These are phyloP conservation scores for Cyrtodaria siliqua DNA, from an alignment of 2,888 invertebrate genomes.

Conservation along the genomic window DNA sequence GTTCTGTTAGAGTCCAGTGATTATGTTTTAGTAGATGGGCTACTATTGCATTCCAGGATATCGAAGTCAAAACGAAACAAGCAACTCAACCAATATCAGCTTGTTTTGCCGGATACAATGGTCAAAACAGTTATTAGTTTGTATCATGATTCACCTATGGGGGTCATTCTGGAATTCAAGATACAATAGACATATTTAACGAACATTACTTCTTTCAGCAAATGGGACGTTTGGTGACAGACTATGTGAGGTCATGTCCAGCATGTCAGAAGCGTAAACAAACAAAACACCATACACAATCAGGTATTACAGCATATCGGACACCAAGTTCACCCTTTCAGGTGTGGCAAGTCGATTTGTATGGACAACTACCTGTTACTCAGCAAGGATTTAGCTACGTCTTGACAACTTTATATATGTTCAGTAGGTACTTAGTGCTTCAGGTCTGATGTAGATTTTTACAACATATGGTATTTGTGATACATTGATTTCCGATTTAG, in stretches of 20 bases:
- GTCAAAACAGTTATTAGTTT: slow-evolving; percentile 27
- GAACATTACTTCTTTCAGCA: slow-evolving; percentile 27
- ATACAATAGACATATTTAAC: slow-evolving; percentile 32
- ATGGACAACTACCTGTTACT: slow-evolving; percentile 42
- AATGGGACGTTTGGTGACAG: slow-evolving; percentile 19
- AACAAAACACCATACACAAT: slow-evolving; percentile 32
- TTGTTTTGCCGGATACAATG: slow-evolving; percentile 36
- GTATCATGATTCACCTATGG: slow-evolving; percentile 40
- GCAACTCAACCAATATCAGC: slow-evolving; percentile 24
- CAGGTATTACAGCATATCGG: slow-evolving; percentile 20
- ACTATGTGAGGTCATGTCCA: slow-evolving; percentile 44
- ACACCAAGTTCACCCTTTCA: slow-evolving; percentile 34
- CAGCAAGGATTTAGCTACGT: slow-evolving; percentile 24
- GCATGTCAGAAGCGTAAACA: slow-evolving; percentile 21
- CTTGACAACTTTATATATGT: slow-evolving; percentile 30
- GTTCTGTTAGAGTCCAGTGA: slow-evolving; percentile 39
- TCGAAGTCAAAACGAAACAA: slow-evolving; percentile 36
- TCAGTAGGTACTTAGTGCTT: slow-evolving; percentile 40
- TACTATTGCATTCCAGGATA: slow-evolving; percentile 40
- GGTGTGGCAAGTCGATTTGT: slow-evolving; percentile 43
- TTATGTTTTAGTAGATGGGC: slow-evolving; percentile 32
- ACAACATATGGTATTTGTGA: slow-evolving; percentile 35
- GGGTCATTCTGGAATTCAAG: slow-evolving; percentile 43
- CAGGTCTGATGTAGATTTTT: slow-evolving; percentile 19
- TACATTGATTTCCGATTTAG: slow-evolving; percentile 33